A percentile compares a stretch with the other conserved stretches of the same genome.
These are phyloP conservation scores for Cryptocephalus moraei DNA, from an alignment of 2,888 invertebrate genomes.

Conservation along the genomic window DNA sequence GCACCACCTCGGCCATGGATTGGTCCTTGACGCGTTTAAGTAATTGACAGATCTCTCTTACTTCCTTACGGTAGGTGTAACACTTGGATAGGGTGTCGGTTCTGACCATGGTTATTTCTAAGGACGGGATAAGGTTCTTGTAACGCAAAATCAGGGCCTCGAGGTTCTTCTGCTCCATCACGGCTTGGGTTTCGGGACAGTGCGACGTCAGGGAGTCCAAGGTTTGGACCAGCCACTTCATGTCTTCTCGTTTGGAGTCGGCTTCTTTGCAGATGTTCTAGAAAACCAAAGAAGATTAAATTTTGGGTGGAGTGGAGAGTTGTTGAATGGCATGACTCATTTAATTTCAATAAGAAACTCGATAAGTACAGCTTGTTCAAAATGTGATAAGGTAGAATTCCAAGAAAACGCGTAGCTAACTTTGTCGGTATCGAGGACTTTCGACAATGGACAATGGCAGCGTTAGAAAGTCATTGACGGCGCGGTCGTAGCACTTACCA, in stretches of 20 bases:
- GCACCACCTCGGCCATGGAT: conserved; percentile 51
- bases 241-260: conserved; percentile 81
- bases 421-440: no score
- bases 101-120: conserved; percentile 87
- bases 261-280: conserved; percentile 86
- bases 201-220: conserved; percentile 77
- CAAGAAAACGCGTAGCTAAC: no score
- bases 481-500: no score
- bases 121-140: conserved; percentile 82
- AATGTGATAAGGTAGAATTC: no score
- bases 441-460: no score
- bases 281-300: conserved; percentile 8
- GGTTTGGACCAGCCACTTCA: conserved; percentile 91
- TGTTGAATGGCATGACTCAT: no score
- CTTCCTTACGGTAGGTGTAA: conserved; percentile 82
- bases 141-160: conserved; percentile 78
- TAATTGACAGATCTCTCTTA: conserved; percentile 72
- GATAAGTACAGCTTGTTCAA: no score
- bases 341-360: no score
- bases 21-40: conserved; percentile 68
- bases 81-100: conserved; percentile 88
- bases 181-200: conserved; percentile 69
- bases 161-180: conserved; percentile 69
- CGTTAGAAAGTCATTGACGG: no score
- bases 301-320: no score